Evolutionary conservation across 2,888 invertebrate genomes (phyloP), one percentile per base, ranked within the genome.

Genomic region (Cephalotes varians): DNA sequence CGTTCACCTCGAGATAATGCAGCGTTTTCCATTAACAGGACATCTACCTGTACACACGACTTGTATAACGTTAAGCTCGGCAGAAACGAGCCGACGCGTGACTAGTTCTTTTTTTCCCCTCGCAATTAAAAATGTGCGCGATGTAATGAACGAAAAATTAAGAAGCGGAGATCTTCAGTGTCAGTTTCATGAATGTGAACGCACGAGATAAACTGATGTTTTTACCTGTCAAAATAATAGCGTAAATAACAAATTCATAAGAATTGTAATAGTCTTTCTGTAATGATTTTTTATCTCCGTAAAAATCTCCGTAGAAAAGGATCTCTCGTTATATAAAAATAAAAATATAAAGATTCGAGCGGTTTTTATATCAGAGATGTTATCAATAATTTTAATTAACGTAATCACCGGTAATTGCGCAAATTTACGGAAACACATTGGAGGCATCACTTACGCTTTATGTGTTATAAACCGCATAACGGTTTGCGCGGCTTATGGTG

Each of bases 11-110:
- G 60, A 86, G 85, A 87, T 89, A 86, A 82, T 85, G 76, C 65
- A 60, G 82, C 81, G 85, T 85, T 83, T 73, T 64, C 87, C 85
- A 84, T 85, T 89, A 86, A 86, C 81, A 86, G 86, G 84, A 89
- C 87, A 84, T 77, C 82, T 76, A 89, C 85, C 84, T 72, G 58
- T 81, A 81, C 5, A 69, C 81, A 56, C 15, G 83, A 31, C 74
- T 74, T 60, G 64, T 77, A 73, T 54, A 77, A 83, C 76, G 81
- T 84, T 82, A 82, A 56, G 77, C 80, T 65, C 31, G 40, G 62
- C 40, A 79, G 77, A 79, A 83, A 82, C 83, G 81, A 82, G 71
- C 80, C 81, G 62, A 44, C 56, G 64, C 72, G 69, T 73, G 56
- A 82, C 81, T 56, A 71, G 56, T 77, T 79, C 51, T 67, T 64